Evolutionary conservation across 2,888 invertebrate species (phyloP).

Genomic region (Drosophila leonis): DNA sequence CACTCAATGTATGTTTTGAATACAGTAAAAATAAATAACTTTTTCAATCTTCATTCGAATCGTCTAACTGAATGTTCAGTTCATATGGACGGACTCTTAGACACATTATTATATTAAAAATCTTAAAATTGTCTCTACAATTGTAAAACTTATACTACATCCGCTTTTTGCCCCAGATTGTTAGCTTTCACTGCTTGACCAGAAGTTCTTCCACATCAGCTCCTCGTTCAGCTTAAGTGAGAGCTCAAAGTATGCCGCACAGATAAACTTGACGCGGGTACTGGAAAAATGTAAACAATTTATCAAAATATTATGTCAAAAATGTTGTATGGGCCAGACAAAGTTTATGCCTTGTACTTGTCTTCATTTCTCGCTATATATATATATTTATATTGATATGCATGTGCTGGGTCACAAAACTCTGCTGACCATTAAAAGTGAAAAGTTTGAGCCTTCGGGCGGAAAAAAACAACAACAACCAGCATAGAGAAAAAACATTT

Average conservation of each 20-base stretch:
- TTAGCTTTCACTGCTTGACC: conserved; percentile 25
- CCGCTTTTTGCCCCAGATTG: neutral
- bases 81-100: neutral
- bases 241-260: conserved; percentile 10
- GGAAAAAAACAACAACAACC: conserved; percentile 14
- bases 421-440: conserved; percentile 77
- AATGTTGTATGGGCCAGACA: conserved; percentile 29
- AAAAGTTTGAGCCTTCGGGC: conserved; percentile 65
- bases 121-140: neutral
- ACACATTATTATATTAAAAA: neutral
- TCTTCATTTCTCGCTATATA: conserved; percentile 22
- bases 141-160: neutral
- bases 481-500: conserved; percentile 35
- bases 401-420: conserved; percentile 48
- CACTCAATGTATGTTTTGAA: too few relatives aligned
- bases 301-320: conserved; percentile 78
- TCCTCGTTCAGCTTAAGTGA: neutral
- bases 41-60: neutral
- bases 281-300: conserved; percentile 67
- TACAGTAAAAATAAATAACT: neutral
- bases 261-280: conserved; percentile 13
- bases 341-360: conserved; percentile 42
- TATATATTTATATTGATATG: conserved; percentile 51
- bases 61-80: neutral
- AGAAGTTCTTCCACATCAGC: neutral